Evolutionary conservation across 2,797 vertebrate species (phyloP).

Genomic region (Tachyglossus aculeatus): DNA sequence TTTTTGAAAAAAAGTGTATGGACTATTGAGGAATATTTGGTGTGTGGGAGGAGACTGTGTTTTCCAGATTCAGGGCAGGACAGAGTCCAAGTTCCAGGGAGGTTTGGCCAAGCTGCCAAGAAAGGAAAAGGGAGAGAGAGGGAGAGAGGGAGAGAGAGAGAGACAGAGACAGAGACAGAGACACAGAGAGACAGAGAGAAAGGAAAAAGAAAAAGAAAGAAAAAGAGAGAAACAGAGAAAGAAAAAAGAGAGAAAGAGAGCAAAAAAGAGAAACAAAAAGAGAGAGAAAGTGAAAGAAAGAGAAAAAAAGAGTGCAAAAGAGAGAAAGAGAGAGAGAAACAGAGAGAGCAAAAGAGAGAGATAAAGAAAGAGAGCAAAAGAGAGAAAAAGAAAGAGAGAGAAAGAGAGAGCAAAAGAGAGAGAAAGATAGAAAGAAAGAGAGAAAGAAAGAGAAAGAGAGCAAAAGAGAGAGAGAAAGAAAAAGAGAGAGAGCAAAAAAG

Average conservation of each 20-base stretch:
- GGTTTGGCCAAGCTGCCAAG: too few species aligned
- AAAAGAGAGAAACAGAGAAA: neutral
- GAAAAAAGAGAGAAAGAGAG: neutral
- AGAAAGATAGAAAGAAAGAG: neutral
- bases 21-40: too few species aligned
- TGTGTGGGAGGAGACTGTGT: too few species aligned
- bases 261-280: neutral
- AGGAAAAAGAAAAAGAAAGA: neutral
- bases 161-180: too few species aligned
- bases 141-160: neutral
- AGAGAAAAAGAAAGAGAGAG: neutral
- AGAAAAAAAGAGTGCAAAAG: neutral
- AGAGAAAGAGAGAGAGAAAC: neutral
- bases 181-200: neutral
- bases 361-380: neutral
- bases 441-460: neutral
- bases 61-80: too few species aligned
- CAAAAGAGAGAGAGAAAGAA: neutral
- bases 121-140: neutral
- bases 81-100: too few species aligned
- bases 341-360: neutral
- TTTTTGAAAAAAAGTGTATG: too few species aligned
- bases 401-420: neutral
- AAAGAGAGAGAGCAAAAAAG: neutral
- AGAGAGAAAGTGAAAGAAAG: neutral